Conservation (phyloP, 2,797 vertebrate species). For the Danio albolineatus region DNA sequence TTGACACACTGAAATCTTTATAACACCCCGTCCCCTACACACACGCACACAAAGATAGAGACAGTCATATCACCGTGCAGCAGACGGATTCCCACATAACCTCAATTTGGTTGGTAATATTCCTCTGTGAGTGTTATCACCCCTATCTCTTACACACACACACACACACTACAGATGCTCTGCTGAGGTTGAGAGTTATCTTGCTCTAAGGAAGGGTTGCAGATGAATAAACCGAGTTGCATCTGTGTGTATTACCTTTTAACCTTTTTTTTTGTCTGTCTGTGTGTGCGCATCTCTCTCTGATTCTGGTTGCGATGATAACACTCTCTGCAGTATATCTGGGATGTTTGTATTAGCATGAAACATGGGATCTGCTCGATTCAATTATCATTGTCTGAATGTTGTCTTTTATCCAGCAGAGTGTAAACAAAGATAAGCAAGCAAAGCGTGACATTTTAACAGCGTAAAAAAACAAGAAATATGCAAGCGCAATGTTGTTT, state of each 20-base stretch:
- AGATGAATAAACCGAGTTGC: slow-evolving; percentile 36
- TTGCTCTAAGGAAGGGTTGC: slow-evolving; percentile 41
- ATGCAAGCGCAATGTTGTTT: slow-evolving; percentile 4
- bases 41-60: background rate
- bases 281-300: slow-evolving; percentile 8
- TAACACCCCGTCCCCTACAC: no score
- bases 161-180: slow-evolving; percentile 21
- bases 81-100: slow-evolving; percentile 48
- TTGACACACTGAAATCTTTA: slow-evolving; percentile 3
- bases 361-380: slow-evolving; percentile 48
- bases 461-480: slow-evolving; percentile 10
- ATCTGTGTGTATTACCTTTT: slow-evolving; percentile 39
- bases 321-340: slow-evolving; percentile 37
- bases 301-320: slow-evolving; percentile 43
- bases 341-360: slow-evolving; percentile 48
- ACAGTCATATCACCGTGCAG: slow-evolving; percentile 32
- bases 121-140: slow-evolving; percentile 42
- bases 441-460: slow-evolving; percentile 36
- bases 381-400: slow-evolving; percentile 47
- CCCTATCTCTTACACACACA: slow-evolving; percentile 27
- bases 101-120: slow-evolving; percentile 54
- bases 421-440: slow-evolving; percentile 48
- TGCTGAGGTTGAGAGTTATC: slow-evolving; percentile 46
- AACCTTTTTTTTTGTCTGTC: slow-evolving; percentile 13
- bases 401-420: slow-evolving; percentile 45